Evolutionary conservation across 1,140 invertebrate genomes (phyloP), one percentile per base, ranked within the genome.

Genomic region (Leptopilina boulardi): DNA sequence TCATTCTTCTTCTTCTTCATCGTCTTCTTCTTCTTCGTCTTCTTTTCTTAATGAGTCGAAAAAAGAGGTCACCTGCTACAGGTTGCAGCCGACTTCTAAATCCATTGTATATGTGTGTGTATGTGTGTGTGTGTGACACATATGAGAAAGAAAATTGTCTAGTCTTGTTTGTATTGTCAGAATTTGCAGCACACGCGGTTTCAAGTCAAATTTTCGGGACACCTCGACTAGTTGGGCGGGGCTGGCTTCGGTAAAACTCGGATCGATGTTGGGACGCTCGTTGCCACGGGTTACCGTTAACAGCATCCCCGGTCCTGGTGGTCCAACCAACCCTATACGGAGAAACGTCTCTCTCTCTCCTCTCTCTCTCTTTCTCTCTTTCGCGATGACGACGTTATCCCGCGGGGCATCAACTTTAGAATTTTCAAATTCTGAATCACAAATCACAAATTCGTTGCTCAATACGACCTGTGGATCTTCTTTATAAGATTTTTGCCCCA

Each of bases 211-310:
- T 85, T 87, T 87, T 87, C 85, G 83, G 85, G 80, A 80, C 77
- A 85, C 81, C 81, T 87, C 80, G 82, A 77, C 70, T 80, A 73
- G 77, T 80, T 85, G 89, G 89, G 89, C 87, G 89, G 89, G 88
- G 89, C 87, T 87, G 86, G 77, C 78, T 89, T 90, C 87, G 89
- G 89, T 88, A 89, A 91, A 90, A 88, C 85, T 89, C 87, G 88
- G 90, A 91, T 91, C 90, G 89, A 91, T 91, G 89, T 90, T 89
- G 89, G 88, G 86, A 90, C 87, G 87, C 87, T 80, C 83, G 90
- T 91, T 91, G 90, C 89, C 78, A 91, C 75, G 89, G 90, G 89
- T 89, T 89, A 91, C 89, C 85, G 87, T 91, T 90, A 91, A 91
- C 88, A 87, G 87, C 88, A 90, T 91, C 87, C 89, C 85, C 79